Evolutionary conservation across 2,888 invertebrate genomes (phyloP).

Genomic region (Scaptomyza flava): DNA sequence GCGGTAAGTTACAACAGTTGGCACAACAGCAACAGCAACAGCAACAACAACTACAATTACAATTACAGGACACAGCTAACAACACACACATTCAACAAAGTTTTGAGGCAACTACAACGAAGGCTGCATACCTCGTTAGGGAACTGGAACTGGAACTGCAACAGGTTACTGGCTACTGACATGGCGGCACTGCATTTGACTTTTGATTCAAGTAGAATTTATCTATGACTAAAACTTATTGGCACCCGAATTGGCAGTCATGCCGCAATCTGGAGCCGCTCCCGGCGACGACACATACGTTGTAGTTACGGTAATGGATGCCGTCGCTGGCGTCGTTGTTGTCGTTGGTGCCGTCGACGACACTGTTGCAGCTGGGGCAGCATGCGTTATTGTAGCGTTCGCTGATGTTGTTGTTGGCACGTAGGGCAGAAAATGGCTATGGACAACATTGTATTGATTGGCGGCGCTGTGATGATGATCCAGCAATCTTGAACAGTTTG

Average conservation of each 20-base stretch:
- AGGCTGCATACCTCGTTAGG: slow-evolving; percentile 40
- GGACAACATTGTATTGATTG: slow-evolving; percentile 71
- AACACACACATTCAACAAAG: slow-evolving; percentile 44
- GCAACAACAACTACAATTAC: slow-evolving; percentile 55
- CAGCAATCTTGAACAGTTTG: slow-evolving; percentile 83
- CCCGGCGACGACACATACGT: slow-evolving; percentile 74
- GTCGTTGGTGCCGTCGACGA: slow-evolving; percentile 22
- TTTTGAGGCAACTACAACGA: slow-evolving; percentile 35
- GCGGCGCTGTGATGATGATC: slow-evolving; percentile 82
- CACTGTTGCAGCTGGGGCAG: slow-evolving; percentile 52
- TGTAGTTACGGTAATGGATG: slow-evolving; percentile 57
- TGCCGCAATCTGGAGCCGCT: slow-evolving; percentile 72
- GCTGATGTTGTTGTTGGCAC: slow-evolving; percentile 72
- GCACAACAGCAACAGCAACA: slow-evolving; percentile 50
- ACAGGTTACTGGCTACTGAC: slow-evolving; percentile 35
- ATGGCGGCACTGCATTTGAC: slow-evolving; percentile 31
- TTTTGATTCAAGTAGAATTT: slow-evolving; percentile 13
- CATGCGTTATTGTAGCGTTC: slow-evolving; percentile 34
- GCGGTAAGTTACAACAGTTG: slow-evolving; percentile 39
- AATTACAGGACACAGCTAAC: slow-evolving; percentile 50
- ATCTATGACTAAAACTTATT: slow-evolving; percentile 81
- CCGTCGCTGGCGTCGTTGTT: slow-evolving; percentile 39
- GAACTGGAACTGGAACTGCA: slow-evolving; percentile 20
- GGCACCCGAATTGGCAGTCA: slow-evolving; percentile 61
- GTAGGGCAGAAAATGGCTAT: slow-evolving; percentile 76